Percentiles rank a stretch among this genome's conserved stretches.
Conservation (phyloP, 2,113 vertebrate genomes). For the Nothobranchius kuhntae region DNA sequence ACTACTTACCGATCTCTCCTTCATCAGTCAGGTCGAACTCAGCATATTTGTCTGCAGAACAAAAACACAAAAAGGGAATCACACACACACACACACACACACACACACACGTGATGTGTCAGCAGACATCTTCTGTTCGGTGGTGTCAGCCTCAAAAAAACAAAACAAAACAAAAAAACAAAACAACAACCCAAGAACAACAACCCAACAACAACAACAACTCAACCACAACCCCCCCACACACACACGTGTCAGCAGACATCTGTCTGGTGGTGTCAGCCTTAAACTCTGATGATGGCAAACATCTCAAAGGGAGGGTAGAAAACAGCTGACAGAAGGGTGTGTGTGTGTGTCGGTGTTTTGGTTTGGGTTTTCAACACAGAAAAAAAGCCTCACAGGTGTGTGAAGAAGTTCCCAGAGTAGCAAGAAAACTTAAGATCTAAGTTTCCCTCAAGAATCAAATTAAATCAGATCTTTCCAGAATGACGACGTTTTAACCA, state of each 20-base stretch:
- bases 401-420: not conserved
- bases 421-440: not conserved
- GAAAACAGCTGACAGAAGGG: constrained; percentile 56
- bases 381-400: not conserved
- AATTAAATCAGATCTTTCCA: too few species aligned
- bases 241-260: constrained; percentile 32
- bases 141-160: constrained; percentile 4
- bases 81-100: not conserved
- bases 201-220: too few species aligned
- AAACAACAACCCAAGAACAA: too few species aligned
- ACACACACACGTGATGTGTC: constrained; percentile 18
- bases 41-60: constrained; percentile 92
- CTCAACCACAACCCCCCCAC: too few species aligned
- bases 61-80: constrained; percentile 33
- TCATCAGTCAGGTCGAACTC: constrained; percentile 98
- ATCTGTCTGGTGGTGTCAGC: not conserved
- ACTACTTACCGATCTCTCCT: constrained; percentile 94
- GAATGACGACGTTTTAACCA: not conserved
- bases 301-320: constrained; percentile 23
- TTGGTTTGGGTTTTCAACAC: not conserved
- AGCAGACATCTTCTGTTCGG: constrained; percentile 12
- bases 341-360: constrained; percentile 22
- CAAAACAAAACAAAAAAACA: not conserved
- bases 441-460: too few species aligned
- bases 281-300: constrained; percentile 36